Evolutionary conservation across 1,140 invertebrate species (phyloP).

Genomic region (Musca domestica): DNA sequence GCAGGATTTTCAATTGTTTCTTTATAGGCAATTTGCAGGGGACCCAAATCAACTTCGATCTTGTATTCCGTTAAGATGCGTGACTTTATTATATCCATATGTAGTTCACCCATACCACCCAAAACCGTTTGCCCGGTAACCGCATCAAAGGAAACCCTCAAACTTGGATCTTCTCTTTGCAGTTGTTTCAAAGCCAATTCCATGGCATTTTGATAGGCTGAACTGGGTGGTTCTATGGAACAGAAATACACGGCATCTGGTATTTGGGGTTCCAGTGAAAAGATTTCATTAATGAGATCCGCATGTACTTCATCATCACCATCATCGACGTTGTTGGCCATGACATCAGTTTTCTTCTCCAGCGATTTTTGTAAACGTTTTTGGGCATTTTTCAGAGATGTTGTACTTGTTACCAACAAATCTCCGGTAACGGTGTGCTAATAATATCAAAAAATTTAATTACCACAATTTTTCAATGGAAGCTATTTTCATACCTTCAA

Average conservation of each 20-base stretch:
- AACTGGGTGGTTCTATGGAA: conserved; percentile 88
- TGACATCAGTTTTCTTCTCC: conserved; percentile 28
- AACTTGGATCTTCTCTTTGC: conserved; percentile 90
- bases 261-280: conserved; percentile 64
- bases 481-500: conserved; percentile 64
- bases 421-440: conserved; percentile 80
- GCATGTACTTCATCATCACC: conserved; percentile 31
- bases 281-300: conserved; percentile 46
- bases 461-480: background rate
- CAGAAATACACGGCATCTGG: conserved; percentile 97
- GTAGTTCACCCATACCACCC: conserved; percentile 92
- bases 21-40: conserved; percentile 90
- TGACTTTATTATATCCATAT: conserved; percentile 92
- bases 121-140: conserved; percentile 86
- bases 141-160: conserved; percentile 71
- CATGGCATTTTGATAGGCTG: conserved; percentile 70
- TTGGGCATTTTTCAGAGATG: conserved; percentile 60
- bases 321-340: conserved; percentile 29
- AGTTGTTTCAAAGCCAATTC: conserved; percentile 84
- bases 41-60: conserved; percentile 89
- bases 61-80: conserved; percentile 85
- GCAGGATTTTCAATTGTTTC: conserved; percentile 66
- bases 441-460: conserved; percentile 23
- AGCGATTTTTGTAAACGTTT: conserved; percentile 55
- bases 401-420: conserved; percentile 67